These are phyloP conservation scores for Polydesmus complanatus DNA, from an alignment of 2,888 invertebrate genomes.

Conservation along the genomic window DNA sequence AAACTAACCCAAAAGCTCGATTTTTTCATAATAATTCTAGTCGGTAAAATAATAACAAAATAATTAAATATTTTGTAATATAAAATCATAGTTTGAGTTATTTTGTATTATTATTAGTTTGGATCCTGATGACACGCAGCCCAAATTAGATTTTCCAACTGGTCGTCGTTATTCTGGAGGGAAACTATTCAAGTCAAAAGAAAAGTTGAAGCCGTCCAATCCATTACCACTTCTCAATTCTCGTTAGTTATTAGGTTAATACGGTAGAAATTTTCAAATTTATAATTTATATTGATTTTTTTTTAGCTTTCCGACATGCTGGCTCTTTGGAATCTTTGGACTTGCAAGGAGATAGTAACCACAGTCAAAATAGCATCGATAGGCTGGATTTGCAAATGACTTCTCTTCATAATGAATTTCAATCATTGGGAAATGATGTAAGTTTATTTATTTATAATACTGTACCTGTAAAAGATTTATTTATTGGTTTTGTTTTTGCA, in stretches of 20 bases:
- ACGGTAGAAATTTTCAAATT: background rate
- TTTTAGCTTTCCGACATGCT: slow-evolving; percentile 12
- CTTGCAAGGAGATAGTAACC: slow-evolving; percentile 14
- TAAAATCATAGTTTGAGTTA: background rate
- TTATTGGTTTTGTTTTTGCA: background rate
- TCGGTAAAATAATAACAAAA: background rate
- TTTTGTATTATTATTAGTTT: background rate
- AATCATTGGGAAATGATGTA: slow-evolving; percentile 67
- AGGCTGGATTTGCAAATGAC: slow-evolving; percentile 67
- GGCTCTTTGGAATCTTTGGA: slow-evolving; percentile 20
- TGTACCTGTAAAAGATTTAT: slow-evolving; percentile 15
- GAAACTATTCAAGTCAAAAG: slow-evolving; percentile 11
- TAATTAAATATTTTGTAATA: background rate
- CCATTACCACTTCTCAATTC: slow-evolving; percentile 8
- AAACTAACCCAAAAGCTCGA: background rate
- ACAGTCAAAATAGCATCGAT: slow-evolving; percentile 42
- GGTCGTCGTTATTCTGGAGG: slow-evolving; percentile 31
- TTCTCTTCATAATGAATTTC: slow-evolving; percentile 69
- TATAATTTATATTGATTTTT: background rate
- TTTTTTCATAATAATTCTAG: slow-evolving; percentile 19
- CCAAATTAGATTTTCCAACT: slow-evolving; percentile 8
- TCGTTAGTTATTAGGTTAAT: background rate
- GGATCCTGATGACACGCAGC: background rate
- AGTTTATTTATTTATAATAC: no score
- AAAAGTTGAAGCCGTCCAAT: slow-evolving; percentile 6